phyloP scores from a whole-genome alignment of 2,888 invertebrate species.

The Lepidochrysops patricia region DNA sequence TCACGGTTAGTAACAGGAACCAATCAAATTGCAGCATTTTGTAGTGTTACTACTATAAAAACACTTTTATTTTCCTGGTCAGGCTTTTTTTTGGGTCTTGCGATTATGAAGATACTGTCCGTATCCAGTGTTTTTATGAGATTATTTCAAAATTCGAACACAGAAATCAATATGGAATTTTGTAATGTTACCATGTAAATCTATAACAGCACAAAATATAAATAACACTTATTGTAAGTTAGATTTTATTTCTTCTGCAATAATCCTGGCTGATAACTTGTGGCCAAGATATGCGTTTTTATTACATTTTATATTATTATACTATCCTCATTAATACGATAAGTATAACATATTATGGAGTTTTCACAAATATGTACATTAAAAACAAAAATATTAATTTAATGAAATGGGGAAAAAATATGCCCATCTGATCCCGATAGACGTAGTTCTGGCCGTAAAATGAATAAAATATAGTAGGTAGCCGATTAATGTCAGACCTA shows the following conservation, averaged over 20 bases:
- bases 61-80: not conserved
- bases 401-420: no score
- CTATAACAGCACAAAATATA: slow-evolving; percentile 11
- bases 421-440: no score
- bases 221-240: slow-evolving; percentile 3
- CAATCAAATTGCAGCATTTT: not conserved
- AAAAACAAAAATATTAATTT: no score
- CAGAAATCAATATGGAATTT: not conserved
- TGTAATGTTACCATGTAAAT: slow-evolving; percentile 10
- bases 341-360: no score
- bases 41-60: not conserved
- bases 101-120: not conserved
- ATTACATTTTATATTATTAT: not conserved
- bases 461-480: no score
- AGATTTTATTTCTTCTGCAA: not conserved
- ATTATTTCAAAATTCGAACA: not conserved
- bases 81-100: not conserved
- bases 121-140: not conserved
- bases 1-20: no score
- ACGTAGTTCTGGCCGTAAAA: no score
- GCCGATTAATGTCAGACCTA: no score
- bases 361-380: not conserved
- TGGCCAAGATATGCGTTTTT: not conserved
- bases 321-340: no score
- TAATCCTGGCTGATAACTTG: not conserved